Evolutionary conservation across 2,888 invertebrate genomes (phyloP).

Genomic region (Empis livida): DNA sequence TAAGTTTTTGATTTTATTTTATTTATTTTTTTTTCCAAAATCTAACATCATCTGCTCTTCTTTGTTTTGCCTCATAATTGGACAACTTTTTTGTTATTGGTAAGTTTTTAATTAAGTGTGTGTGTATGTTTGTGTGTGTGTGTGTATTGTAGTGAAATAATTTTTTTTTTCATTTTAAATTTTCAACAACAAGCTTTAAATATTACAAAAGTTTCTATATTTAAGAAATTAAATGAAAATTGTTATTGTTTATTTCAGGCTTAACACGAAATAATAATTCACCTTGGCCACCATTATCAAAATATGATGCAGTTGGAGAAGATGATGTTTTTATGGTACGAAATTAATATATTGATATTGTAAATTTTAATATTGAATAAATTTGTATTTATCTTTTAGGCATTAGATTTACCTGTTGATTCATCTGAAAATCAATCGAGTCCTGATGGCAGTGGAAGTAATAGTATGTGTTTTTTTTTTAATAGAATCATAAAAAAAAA

Average conservation of each 20-base stretch:
- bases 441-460: constrained; percentile 45
- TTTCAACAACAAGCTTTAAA: neutral
- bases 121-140: neutral
- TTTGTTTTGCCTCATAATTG: constrained; percentile 24
- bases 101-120: constrained; percentile 7
- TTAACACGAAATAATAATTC: constrained; percentile 37
- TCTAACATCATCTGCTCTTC: constrained; percentile 22
- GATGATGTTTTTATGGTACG: constrained; percentile 89
- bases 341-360: neutral
- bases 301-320: constrained; percentile 65
- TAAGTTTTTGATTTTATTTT: constrained; percentile 9
- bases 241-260: constrained; percentile 2
- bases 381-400: constrained; percentile 40
- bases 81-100: constrained; percentile 16
- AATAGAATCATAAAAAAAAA: neutral
- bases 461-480: constrained; percentile 27
- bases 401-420: constrained; percentile 72
- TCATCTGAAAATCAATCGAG: constrained; percentile 66
- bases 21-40: constrained; percentile 17
- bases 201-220: neutral
- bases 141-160: constrained; percentile 4
- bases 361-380: constrained; percentile 1
- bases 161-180: neutral
- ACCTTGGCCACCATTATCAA: constrained; percentile 36
- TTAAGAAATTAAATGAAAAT: neutral